A percentile compares a stretch with the other conserved stretches of the same genome.
These are phyloP conservation scores for Hydrochoerus hydrochaeris DNA, from an alignment of 2,113 vertebrate species.

Conservation along the genomic window DNA sequence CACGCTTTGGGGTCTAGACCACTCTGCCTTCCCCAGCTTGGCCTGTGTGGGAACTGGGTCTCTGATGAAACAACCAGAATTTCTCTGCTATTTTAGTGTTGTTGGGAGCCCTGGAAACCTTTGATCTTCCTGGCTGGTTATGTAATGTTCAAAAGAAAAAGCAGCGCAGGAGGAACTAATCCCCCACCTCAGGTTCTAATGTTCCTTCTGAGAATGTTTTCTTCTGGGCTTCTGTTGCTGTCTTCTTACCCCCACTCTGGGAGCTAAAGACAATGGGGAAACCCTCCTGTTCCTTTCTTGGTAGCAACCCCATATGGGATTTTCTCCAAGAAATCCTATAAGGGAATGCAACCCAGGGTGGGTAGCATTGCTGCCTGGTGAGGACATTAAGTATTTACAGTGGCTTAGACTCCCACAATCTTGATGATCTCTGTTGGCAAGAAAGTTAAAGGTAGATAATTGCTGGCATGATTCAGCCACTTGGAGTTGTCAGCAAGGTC, in stretches of 20 bases:
- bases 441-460: neutral
- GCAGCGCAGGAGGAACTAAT: neutral
- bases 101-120: constrained; percentile 44
- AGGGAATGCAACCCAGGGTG: neutral
- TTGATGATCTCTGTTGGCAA: neutral
- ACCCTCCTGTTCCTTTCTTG: neutral
- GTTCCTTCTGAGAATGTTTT: neutral
- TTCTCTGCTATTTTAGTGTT: constrained; percentile 59
- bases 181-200: neutral
- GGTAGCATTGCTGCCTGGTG: neutral
- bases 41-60: neutral
- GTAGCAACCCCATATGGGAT: neutral
- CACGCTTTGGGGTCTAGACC: neutral
- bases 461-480: neutral
- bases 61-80: neutral
- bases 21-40: neutral
- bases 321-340: neutral
- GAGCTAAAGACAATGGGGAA: neutral
- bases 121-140: constrained; percentile 67
- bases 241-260: neutral
- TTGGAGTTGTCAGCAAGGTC: rapidly evolving
- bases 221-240: neutral
- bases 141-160: constrained; percentile 35
- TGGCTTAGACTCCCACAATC: neutral
- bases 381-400: neutral